phyloP scores from a whole-genome alignment of 1,140 invertebrate genomes.

The Kradibia gibbosae region DNA sequence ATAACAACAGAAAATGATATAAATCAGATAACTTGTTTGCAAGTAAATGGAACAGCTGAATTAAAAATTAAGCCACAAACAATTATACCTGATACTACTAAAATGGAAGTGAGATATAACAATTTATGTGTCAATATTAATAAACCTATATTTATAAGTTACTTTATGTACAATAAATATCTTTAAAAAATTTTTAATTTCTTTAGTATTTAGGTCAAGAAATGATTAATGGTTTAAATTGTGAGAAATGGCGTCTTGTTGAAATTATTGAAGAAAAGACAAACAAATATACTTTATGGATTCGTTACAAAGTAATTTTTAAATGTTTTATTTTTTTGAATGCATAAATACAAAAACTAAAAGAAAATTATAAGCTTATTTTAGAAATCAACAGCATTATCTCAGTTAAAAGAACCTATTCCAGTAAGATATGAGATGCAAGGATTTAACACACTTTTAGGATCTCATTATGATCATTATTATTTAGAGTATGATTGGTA shows the following conservation, averaged over 20 bases:
- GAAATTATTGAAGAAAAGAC: constrained; percentile 82
- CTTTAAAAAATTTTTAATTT: background rate
- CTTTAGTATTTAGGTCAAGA: constrained; percentile 75
- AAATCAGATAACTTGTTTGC: constrained; percentile 86
- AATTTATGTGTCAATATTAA: constrained; percentile 41
- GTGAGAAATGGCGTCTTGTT: constrained; percentile 84
- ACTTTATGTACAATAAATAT: constrained; percentile 5
- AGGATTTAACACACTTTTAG: constrained; percentile 91
- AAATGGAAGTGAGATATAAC: constrained; percentile 77
- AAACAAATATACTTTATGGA: constrained; percentile 91
- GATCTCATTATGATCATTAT: constrained; percentile 97
- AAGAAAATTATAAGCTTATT: constrained; percentile 44
- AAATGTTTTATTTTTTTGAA: background rate
- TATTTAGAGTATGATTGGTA: constrained; percentile 88
- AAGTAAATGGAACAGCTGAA: constrained; percentile 84
- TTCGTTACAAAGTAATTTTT: constrained; percentile 77
- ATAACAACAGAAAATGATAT: constrained; percentile 82
- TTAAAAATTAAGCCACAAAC: constrained; percentile 80
- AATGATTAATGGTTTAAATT: constrained; percentile 76
- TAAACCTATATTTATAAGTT: constrained; percentile 27
- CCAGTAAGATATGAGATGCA: constrained; percentile 93
- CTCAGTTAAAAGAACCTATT: constrained; percentile 70
- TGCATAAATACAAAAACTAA: background rate
- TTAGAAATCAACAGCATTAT: constrained; percentile 63
- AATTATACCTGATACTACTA: constrained; percentile 86